Base-by-base conservation (phyloP, 2,113 vertebrate species). In the Cairina moschata region DNA sequence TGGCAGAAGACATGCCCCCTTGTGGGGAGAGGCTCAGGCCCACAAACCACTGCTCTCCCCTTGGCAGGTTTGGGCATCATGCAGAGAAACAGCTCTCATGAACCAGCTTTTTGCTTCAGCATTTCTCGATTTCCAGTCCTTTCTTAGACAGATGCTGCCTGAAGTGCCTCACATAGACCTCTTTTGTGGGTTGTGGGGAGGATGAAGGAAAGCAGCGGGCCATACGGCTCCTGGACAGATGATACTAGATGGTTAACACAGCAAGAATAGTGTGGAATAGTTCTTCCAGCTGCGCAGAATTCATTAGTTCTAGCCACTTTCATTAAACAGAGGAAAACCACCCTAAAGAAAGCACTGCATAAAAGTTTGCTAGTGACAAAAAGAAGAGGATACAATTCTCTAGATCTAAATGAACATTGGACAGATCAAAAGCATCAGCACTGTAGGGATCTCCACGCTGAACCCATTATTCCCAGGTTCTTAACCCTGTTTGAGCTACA, bases 21-120 rank as follows among this genome's bases (percentile, higher is more conserved):
- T 62, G 74, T 84, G 88, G 91, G 87, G 48, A 96, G 62, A 88
- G 34, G 58, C 38, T 93, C 44, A 55, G 54, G 58, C 62, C 77
- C 80, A 78, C 6, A 36, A 86, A 73, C 54, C 25, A 29, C 38
- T 21, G 34, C 7, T 50, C 16, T 81, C 29, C 76, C 13, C 8
- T 11, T 22, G 22, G 62, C 60, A 82, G 29, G 23, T 38, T 28
- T 72, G 58, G 28, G 46, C 65, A 68, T 15, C 0, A 1, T 58
- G 18, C 23, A 38, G 65, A 75, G 56, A n/a, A 34, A 59, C 2
- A 15, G 44, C 7, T 77, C 28, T 38, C 34, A 88, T 5, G 42
- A 78, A 74, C 0, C 36, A 75, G 12, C 56, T 78, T 83, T 55
- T 71, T 81, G 13, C n/a, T 88, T 38, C 73, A 18, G 20, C 29